A percentile compares a stretch with the other conserved stretches of the same genome.
These are phyloP conservation scores for Centropyge bicolor DNA, from an alignment of 2,797 vertebrate genomes.

Conservation along the genomic window DNA sequence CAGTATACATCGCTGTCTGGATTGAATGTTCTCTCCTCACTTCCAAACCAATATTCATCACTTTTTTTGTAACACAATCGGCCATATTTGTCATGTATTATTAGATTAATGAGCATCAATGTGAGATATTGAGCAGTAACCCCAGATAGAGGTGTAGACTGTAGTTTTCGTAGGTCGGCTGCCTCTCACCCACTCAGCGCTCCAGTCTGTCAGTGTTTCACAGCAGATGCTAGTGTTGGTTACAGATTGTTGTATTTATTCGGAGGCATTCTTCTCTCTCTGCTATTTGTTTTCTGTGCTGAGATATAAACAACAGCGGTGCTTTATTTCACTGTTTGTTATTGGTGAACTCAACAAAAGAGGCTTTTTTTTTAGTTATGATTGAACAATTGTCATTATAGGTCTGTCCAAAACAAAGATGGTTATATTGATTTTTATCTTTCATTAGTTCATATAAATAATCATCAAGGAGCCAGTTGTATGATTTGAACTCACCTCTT, in stretches of 20 bases:
- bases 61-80: background rate
- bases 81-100: background rate
- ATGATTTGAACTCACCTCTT: background rate
- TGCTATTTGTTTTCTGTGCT: background rate
- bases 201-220: background rate
- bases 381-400: background rate
- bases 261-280: background rate
- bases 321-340: slow-evolving; percentile 7
- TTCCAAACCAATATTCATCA: background rate
- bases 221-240: background rate
- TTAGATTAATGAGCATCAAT: background rate
- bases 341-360: slow-evolving; percentile 3
- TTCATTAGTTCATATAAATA: background rate
- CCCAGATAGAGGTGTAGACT: background rate
- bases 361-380: background rate
- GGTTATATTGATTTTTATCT: background rate
- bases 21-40: background rate
- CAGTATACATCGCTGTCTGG: background rate
- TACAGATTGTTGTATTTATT: slow-evolving; percentile 17
- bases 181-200: background rate
- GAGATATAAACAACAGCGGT: slow-evolving; percentile 9
- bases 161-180: slow-evolving; percentile 22
- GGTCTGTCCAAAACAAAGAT: background rate
- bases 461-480: background rate
- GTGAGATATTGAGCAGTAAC: slow-evolving; percentile 1